Base-by-base conservation (phyloP, 2,113 vertebrate genomes). In the Ciconia boyciana region DNA sequence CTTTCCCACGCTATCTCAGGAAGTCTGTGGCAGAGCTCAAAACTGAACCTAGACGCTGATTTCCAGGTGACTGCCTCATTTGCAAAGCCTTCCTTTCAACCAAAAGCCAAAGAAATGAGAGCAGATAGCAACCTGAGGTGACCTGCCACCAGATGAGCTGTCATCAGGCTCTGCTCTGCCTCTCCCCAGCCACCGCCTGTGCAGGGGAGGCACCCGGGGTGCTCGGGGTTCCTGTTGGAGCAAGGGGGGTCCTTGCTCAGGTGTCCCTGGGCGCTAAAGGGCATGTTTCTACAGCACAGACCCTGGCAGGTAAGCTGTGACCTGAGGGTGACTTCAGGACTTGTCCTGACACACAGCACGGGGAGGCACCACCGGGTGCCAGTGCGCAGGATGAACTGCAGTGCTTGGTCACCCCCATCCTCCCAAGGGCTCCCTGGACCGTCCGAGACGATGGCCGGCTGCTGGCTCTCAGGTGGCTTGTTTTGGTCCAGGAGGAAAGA, bases 1-100 rank as follows among this genome's bases (percentile, higher is more conserved):
- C 77, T 96, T 95, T 93, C 96, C 87, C 94, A 96, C 7, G 22
- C 77, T 79, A 0, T 2, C 74, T 76, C 95, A 94, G 95, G 94
- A 94, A 92, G 85, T 51, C 25, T 1, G 0, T 68, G 79, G 71
- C 79, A 89, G 51, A 91, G 71, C 64, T 58, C 64, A 39, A 44
- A 69, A 49, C 39, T 52, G 64, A 94, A 5, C 26, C 54, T 11
- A 64, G 88, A 71, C 11, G 1, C 54, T 22, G 20, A 75, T 92
- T 95, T 93, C 76, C 68, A 88, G 79, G 62, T 9, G 2, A 21
- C 6, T 43, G 46, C 25, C 55, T 46, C 34, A 29, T 66, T 39
- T 4, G 4, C 58, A 61, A 66, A 91, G 19, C 66, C 46, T 61
- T 83, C 58, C n/a, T 62, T 86, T 58, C 51, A 48, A 44, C 24